Evolutionary conservation across 2,888 invertebrate species (phyloP), one percentile per base, ranked within the genome.

Genomic region (Tipula lateralis): DNA sequence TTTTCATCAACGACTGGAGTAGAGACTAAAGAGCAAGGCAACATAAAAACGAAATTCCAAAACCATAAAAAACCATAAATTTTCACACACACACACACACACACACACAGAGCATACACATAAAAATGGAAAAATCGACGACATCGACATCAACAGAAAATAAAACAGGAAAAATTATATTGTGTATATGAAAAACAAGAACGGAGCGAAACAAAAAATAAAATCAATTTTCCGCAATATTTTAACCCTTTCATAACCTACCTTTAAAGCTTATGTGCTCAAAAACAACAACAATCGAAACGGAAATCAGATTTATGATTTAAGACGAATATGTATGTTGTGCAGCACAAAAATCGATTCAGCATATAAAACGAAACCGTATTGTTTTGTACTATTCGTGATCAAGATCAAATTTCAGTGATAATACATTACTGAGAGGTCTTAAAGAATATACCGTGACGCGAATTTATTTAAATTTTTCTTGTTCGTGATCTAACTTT

Each of bases 181-280:
- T n/a, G n/a, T n/a, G n/a, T n/a, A 30, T 82, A 82, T 82, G 32
- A 29, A n/a, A 32, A 30, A 82, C 29, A 29, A 81, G 16, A n/a
- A 82, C 2, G 2, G 32, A 82, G 30, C 29, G 32, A 82, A 82
- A n/a, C n/a, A n/a, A n/a, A n/a, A n/a, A n/a, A n/a, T n/a, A n/a
- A 82, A 82, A 82, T 82, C 82, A 82, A 82, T 82, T 82, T 82
- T 82, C 82, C 82, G 82, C 82, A 82, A 30, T 82, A 30, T 82
- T 82, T 82, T 82, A 82, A 30, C 66, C 66, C 66, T 30, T 82
- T 82, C 82, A 30, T 30, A 82, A 66, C 66, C 66, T 66, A 66
- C 66, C 66, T 66, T 66, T 66, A 66, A 66, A 66, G 24, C 66
- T 66, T 66, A 66, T 66, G 66, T 66, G 66, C 66, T 66, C 66